Evolutionary conservation across 2,113 vertebrate genomes (phyloP).

Genomic region (Epinephelus lanceolatus): DNA sequence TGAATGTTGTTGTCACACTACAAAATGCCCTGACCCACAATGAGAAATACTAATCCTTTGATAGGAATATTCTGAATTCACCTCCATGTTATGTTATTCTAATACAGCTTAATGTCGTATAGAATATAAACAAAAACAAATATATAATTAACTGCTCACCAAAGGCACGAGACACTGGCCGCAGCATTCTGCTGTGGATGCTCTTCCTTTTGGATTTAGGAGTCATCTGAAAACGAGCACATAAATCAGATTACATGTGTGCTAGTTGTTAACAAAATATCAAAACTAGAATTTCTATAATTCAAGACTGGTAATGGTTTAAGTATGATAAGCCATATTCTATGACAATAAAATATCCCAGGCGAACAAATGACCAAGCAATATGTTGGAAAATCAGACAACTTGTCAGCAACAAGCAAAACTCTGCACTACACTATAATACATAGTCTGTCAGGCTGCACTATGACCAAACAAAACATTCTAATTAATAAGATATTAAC

Average conservation of each 20-base stretch:
- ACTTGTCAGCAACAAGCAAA: neutral
- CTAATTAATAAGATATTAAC: neutral
- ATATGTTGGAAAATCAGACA: neutral
- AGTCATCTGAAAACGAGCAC: conserved; percentile 89
- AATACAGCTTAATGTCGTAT: neutral
- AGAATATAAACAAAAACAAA: neutral
- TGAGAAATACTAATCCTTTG: too few species aligned
- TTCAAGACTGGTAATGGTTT: neutral
- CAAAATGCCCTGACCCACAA: too few species aligned
- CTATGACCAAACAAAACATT: neutral
- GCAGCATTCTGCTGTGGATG: conserved; percentile 97
- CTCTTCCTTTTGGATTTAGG: conserved; percentile 98
- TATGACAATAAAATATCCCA: neutral
- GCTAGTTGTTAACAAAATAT: neutral
- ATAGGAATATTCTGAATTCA: too few species aligned
- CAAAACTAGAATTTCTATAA: neutral
- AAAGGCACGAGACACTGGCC: conserved; percentile 96
- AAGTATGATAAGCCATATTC: neutral
- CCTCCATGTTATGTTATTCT: neutral
- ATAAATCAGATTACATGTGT: neutral
- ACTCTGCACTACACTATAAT: neutral
- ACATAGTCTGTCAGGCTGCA: neutral
- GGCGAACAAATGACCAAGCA: neutral
- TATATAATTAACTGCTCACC: conserved; percentile 81
- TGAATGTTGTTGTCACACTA: too few species aligned